Conservation (phyloP, 2,113 vertebrate genomes). For the Ciconia maguari region DNA sequence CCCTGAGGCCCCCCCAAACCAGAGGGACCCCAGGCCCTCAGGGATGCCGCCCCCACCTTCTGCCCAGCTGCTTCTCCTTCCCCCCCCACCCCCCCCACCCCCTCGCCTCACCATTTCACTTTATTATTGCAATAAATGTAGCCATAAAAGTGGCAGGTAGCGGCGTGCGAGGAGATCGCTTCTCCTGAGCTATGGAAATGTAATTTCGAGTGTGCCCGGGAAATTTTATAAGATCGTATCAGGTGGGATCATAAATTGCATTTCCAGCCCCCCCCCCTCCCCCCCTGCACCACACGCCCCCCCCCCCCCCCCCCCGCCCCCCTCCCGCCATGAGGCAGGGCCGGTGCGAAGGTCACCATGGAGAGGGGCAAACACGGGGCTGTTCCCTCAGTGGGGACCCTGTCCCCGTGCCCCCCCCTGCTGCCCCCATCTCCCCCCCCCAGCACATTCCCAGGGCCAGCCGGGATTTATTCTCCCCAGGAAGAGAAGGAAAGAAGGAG, state of each 20-base stretch:
- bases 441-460: neutral
- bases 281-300: too few relatives aligned
- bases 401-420: accelerated
- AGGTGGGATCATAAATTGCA: conserved; percentile 67
- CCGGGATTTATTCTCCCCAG: neutral
- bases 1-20: accelerated
- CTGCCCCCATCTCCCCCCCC: neutral
- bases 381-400: neutral
- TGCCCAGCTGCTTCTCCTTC: neutral
- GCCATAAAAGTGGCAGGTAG: conserved; percentile 67
- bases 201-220: conserved; percentile 70
- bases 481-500: neutral
- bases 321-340: neutral
- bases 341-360: neutral
- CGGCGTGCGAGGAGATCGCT: conserved; percentile 32
- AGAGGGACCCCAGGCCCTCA: neutral
- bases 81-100: neutral
- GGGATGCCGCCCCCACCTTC: neutral
- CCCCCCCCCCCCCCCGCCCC: too few relatives aligned
- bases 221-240: conserved; percentile 74
- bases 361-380: neutral
- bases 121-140: conserved; percentile 72
- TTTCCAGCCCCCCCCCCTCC: neutral
- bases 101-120: conserved; percentile 12
- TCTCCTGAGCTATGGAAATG: conserved; percentile 70